These are phyloP conservation scores for Syrista parreyssii DNA, from an alignment of 2,888 invertebrate species.

Conservation along the genomic window DNA sequence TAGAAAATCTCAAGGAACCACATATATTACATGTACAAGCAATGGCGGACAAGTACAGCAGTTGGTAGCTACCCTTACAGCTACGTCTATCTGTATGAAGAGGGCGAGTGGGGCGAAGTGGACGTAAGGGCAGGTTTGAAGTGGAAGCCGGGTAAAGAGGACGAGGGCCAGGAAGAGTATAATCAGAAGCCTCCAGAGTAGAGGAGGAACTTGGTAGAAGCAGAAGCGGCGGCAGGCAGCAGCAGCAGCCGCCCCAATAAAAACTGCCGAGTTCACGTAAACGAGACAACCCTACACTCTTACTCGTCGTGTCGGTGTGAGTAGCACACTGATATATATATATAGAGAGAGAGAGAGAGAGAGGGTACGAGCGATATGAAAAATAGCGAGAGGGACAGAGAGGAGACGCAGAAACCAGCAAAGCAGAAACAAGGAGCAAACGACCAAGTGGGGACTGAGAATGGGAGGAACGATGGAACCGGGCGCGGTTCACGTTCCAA, in stretches of 20 bases:
- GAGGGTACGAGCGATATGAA: background rate
- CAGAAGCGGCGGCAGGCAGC: slow-evolving; percentile 20
- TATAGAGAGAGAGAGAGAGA: slow-evolving; percentile 14
- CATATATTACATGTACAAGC: background rate
- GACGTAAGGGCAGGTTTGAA: no score
- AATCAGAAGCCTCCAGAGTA: slow-evolving; percentile 17
- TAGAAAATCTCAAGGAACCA: no score
- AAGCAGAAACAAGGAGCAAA: background rate
- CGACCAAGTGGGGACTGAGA: slow-evolving; percentile 2
- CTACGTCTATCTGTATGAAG: slow-evolving; percentile 12
- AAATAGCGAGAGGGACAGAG: background rate
- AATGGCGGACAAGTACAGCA: slow-evolving; percentile 24
- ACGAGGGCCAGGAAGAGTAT: slow-evolving; percentile 13
- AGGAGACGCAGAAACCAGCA: slow-evolving; percentile 5
- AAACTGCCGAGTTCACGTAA: slow-evolving; percentile 48
- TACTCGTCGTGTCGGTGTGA: slow-evolving; percentile 26
- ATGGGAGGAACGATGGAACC: slow-evolving; percentile 22
- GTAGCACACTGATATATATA: slow-evolving; percentile 21
- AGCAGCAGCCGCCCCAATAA: slow-evolving; percentile 60
- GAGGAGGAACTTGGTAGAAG: slow-evolving; percentile 24
- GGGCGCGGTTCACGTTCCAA: slow-evolving; percentile 59
- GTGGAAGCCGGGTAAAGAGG: background rate
- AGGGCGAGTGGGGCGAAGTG: slow-evolving; percentile 6
- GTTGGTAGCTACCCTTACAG: slow-evolving; percentile 26
- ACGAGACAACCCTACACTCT: slow-evolving; percentile 21